Base-by-base conservation (phyloP, 1,140 invertebrate genomes). In the Apis cerana region DNA sequence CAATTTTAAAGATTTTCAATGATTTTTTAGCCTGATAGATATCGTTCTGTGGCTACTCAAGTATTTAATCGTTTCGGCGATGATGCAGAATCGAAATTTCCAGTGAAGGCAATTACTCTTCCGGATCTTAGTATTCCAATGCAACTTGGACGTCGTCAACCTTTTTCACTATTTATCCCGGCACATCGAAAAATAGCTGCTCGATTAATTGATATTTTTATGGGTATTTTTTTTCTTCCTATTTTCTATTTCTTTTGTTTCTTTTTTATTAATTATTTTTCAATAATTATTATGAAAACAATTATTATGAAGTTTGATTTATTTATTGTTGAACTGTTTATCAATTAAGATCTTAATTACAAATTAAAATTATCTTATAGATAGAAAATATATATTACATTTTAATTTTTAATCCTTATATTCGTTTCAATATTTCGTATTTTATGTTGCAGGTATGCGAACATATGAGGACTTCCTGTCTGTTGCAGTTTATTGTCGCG, bases 111-210 rank as follows among this genome's bases (percentile, higher is more conserved):
- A 80, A 97, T 97, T 80, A 94, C 95, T 0, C 92, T 97, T 15
- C 97, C 97, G 0, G 95, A 97, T 90, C 88, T 97, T 2, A 95
- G 94, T 2, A 90, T 96, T 50, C 96, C 96, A 13, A 92, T 97
- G 94, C 93, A 96, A 78, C 92, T 97, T 68, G 94, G 94, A 27
- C 95, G 96, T 78, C 95, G 96, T 56, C 96, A 95, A 2, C 95
- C 96, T 86, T 97, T 97, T 91, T 97, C 97, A 0, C 93, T 97
- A 19, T 97, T 97, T 90, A 95, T 97, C 65, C 96, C 96, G 0
- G 95, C 95, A 62, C 97, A 97, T 93, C 95, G 96, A 10, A 92
- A 92, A 85, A 95, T 97, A 89, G 96, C 97, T 17, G 95, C 94
- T 0, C 95, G 95, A 17, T 95, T 97, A 8, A 97, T 97, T 74